Base-by-base conservation (phyloP, 2,888 invertebrate species). In the Artemia sinica region DNA sequence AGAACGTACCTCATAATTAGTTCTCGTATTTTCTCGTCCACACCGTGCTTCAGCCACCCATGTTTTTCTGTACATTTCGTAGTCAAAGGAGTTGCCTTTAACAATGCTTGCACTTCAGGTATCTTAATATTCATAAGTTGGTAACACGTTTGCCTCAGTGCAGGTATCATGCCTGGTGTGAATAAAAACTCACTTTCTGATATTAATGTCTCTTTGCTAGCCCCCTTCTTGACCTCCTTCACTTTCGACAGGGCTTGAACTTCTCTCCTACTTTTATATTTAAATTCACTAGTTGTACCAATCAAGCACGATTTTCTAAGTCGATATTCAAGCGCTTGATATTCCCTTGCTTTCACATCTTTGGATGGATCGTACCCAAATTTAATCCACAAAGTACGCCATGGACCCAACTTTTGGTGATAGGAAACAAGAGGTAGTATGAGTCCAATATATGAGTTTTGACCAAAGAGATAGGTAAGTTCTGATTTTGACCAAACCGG, bases 331-430 rank as follows among this genome's bases (percentile, higher is more conserved):
- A 74, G 71, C 10, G 65, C 49, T 50, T 71, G 67, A 48, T 66
- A 49, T 14, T 65, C 68, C 14, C 90, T 85, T 2, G 93, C 83
- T 2, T 80, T 79, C 7, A 87, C 85, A 72, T 91, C 85, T 73
- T 84, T 86, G 49, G 91, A 82, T 0, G 97, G 96, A 80, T 98
- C 94, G 76, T 91, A 96, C 0, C 95, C 95, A 75, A 87, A 86
- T 74, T 82, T 84, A 1, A 91, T 86, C 90, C 96, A 98, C 76
- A 90, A 83, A 68, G 86, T 84, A 72, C 93, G 82, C 93, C 95
- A 98, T 0, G 95, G 97, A 0, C 98, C 97, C 71, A 85, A 87
- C 69, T 83, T 82, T 77, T 88, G 90, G 76, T 91, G 91, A 77
- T 90, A 89, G 0, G 91, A 90, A 6, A 91, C 79, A 49, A 86